Percentiles rank a stretch among this genome's conserved stretches.
Conservation (phyloP, 2,797 vertebrate species). For the Darevskia nairensis region DNA sequence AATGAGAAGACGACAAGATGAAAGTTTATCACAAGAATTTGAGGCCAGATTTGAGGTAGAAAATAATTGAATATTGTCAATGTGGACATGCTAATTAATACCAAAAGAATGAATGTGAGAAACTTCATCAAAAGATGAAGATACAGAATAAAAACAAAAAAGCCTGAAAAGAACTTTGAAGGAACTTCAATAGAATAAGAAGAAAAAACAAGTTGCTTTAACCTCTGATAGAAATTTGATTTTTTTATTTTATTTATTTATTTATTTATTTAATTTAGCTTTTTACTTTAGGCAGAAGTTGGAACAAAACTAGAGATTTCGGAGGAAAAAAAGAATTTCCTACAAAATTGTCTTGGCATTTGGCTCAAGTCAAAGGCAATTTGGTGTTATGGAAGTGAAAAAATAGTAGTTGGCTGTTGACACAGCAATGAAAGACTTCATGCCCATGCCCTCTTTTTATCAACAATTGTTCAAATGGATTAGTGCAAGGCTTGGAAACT, state of each 20-base stretch:
- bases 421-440: not conserved
- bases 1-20: too few species aligned
- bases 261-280: too few species aligned
- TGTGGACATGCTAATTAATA: too few species aligned
- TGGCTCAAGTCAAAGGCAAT: not conserved
- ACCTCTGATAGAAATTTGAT: not conserved
- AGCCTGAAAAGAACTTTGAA: not conserved
- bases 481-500: fast-evolving
- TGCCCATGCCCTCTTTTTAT: not conserved
- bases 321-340: too few species aligned
- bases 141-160: not conserved
- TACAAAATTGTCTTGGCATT: not conserved
- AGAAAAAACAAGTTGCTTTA: not conserved
- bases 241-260: too few species aligned
- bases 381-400: not conserved
- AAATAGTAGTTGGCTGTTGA: not conserved
- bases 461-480: not conserved
- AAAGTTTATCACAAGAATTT: too few species aligned
- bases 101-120: too few species aligned
- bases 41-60: too few species aligned
- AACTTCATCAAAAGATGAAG: too few species aligned
- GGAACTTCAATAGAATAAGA: not conserved
- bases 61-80: too few species aligned
- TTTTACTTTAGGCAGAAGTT: not conserved
- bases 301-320: not conserved